Percentiles rank a stretch among this genome's conserved stretches.
These are phyloP conservation scores for Epirrhoe alternata DNA, from an alignment of 2,888 invertebrate genomes.

Conservation along the genomic window DNA sequence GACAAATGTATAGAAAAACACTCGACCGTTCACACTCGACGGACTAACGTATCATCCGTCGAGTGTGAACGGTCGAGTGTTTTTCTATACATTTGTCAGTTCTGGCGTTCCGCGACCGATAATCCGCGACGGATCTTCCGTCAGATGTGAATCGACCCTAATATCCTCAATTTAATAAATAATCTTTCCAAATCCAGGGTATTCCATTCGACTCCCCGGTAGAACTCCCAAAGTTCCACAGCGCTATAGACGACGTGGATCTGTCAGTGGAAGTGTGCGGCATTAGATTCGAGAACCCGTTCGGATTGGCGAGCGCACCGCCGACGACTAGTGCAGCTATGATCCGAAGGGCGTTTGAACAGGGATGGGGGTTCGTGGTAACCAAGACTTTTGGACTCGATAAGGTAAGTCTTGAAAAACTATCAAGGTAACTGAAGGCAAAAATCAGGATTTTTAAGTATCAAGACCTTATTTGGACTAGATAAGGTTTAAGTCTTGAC, in stretches of 20 bases:
- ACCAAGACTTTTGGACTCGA: conserved; percentile 98
- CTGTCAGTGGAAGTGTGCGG: conserved; percentile 97
- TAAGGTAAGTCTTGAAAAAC: conserved; percentile 89
- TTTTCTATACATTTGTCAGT: too few relatives aligned
- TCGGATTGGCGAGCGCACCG: conserved; percentile 98
- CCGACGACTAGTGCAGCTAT: conserved; percentile 97
- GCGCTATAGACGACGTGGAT: conserved; percentile 97
- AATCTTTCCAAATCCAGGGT: conserved; percentile 69
- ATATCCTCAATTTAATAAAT: background rate
- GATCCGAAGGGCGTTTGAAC: conserved; percentile 97
- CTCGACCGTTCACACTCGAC: too few relatives aligned
- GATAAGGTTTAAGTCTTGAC: too few relatives aligned
- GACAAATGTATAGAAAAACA: too few relatives aligned
- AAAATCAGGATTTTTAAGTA: too few relatives aligned
- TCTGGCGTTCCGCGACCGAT: too few relatives aligned
- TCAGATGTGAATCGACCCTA: too few relatives aligned
- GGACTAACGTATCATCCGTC: too few relatives aligned
- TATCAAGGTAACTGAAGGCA: too few relatives aligned
- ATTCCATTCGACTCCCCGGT: conserved; percentile 87
- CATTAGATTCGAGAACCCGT: conserved; percentile 97
- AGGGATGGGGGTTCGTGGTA: conserved; percentile 99
- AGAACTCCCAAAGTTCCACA: conserved; percentile 95
- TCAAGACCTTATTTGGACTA: too few relatives aligned
- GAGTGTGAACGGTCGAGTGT: too few relatives aligned
- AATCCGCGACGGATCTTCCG: too few relatives aligned